Evolutionary conservation across 2,888 invertebrate species (phyloP).

Genomic region (Zhengitettix transpicula): DNA sequence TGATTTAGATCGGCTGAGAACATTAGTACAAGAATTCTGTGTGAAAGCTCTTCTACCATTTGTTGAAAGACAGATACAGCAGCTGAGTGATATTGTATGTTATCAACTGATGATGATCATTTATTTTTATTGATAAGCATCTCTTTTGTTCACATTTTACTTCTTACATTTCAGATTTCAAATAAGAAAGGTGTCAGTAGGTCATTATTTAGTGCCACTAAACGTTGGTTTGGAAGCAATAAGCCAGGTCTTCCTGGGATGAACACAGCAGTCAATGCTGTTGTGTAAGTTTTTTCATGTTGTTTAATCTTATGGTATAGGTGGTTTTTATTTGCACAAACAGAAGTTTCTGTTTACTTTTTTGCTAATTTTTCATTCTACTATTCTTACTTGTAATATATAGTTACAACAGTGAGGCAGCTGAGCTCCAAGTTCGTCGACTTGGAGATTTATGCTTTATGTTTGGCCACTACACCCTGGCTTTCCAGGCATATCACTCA

Average conservation of each 20-base stretch:
- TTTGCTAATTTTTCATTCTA: neutral
- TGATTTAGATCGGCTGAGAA: constrained; percentile 72
- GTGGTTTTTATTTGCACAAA: no score
- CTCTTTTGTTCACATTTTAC: constrained; percentile 8
- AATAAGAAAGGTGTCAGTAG: constrained; percentile 86
- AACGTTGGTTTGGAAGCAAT: constrained; percentile 85
- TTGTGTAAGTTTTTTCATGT: constrained; percentile 51
- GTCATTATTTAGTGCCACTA: constrained; percentile 84
- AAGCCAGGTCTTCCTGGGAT: constrained; percentile 54
- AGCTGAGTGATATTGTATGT: constrained; percentile 56
- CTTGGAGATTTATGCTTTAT: constrained; percentile 92
- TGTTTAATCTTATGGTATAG: neutral
- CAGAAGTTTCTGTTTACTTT: no score
- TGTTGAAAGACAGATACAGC: constrained; percentile 72
- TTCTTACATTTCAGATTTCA: constrained; percentile 35
- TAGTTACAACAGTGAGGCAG: constrained; percentile 66
- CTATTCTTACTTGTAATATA: constrained; percentile 13
- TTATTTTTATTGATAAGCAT: constrained; percentile 1
- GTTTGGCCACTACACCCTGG: constrained; percentile 83
- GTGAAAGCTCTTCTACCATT: constrained; percentile 65
- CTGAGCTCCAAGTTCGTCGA: constrained; percentile 82
- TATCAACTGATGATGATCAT: neutral
- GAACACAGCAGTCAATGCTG: constrained; percentile 54
- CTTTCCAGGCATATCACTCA: constrained; percentile 86
- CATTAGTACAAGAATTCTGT: constrained; percentile 75